These are phyloP conservation scores for Kradibia gibbosae DNA, from an alignment of 1,140 invertebrate genomes.

Conservation along the genomic window DNA sequence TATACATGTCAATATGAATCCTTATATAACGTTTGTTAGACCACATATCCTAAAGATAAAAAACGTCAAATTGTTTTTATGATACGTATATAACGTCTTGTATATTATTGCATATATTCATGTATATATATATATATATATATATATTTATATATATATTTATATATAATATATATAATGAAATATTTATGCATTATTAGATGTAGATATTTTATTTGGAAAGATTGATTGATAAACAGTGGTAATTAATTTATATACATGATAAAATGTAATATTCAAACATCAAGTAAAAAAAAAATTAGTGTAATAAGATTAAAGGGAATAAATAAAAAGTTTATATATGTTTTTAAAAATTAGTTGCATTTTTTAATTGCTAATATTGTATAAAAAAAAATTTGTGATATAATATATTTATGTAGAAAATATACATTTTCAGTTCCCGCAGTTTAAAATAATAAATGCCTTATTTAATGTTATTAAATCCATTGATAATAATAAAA, in stretches of 20 bases:
- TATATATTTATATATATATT: slow-evolving; percentile 20
- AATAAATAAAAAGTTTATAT: slow-evolving; percentile 15
- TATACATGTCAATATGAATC: slow-evolving; percentile 27
- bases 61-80: slow-evolving; percentile 16
- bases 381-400: neutral
- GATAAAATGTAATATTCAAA: slow-evolving; percentile 35
- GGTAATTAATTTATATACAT: slow-evolving; percentile 10
- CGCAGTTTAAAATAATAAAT: too few relatives aligned
- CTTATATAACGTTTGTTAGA: slow-evolving; percentile 9
- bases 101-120: slow-evolving; percentile 31
- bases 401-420: too few relatives aligned
- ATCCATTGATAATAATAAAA: too few relatives aligned
- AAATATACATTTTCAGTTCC: too few relatives aligned
- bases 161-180: slow-evolving; percentile 21
- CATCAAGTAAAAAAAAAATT: neutral
- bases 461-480: too few relatives aligned
- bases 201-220: slow-evolving; percentile 43
- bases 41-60: neutral
- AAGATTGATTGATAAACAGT: slow-evolving; percentile 37
- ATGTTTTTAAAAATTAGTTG: slow-evolving; percentile 20
- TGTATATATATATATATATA: slow-evolving; percentile 30
- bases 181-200: slow-evolving; percentile 29
- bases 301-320: too few relatives aligned
- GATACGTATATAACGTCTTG: neutral
- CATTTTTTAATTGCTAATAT: slow-evolving; percentile 3